phyloP scores from a whole-genome alignment of 1,140 invertebrate species.

The Frieseomelitta varia region DNA sequence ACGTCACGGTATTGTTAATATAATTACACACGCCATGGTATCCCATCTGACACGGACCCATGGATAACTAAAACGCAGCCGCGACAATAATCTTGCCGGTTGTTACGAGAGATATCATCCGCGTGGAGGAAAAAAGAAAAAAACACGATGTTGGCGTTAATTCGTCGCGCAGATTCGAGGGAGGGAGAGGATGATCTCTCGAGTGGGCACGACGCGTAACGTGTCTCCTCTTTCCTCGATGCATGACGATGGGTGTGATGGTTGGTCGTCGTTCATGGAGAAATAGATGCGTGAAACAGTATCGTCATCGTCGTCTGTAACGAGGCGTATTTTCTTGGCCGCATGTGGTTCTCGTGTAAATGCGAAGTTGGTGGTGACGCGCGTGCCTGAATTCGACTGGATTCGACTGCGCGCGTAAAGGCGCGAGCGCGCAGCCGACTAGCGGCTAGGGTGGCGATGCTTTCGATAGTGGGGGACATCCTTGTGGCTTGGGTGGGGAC shows the following conservation, averaged over 20 bases:
- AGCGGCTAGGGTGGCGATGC: conserved; percentile 36
- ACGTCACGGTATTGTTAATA: neutral
- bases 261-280: neutral
- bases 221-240: neutral
- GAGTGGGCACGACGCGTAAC: neutral
- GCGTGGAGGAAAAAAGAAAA: neutral
- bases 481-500: conserved; percentile 58
- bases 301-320: conserved; percentile 6
- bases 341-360: conserved; percentile 7
- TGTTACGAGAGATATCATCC: too few species aligned
- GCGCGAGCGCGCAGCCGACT: conserved; percentile 36
- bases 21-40: neutral
- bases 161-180: neutral
- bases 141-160: too few species aligned
- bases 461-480: conserved; percentile 50
- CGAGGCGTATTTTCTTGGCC: conserved; percentile 24
- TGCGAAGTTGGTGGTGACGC: conserved; percentile 25
- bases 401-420: conserved; percentile 41
- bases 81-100: neutral
- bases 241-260: too few species aligned
- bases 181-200: too few species aligned
- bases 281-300: neutral
- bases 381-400: conserved; percentile 44
- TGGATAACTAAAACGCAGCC: neutral
- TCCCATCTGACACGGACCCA: too few species aligned